A percentile compares a stretch with the other conserved stretches of the same genome.
These are phyloP conservation scores for Ptychoptera contaminata DNA, from an alignment of 2,888 invertebrate species.

Conservation along the genomic window DNA sequence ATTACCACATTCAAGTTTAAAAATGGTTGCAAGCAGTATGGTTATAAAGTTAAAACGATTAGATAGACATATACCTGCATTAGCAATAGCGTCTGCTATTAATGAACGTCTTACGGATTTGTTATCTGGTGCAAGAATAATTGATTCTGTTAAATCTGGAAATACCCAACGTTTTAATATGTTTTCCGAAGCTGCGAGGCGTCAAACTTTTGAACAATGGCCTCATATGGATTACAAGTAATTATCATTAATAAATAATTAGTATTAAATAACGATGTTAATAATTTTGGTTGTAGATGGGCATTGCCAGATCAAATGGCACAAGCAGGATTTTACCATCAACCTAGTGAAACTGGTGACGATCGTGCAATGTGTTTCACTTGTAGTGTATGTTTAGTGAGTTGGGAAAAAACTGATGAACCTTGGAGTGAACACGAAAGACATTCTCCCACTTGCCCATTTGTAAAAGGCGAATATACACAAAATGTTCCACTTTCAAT, in stretches of 20 bases:
- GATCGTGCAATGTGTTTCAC: conserved; percentile 95
- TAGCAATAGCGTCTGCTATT: conserved; percentile 79
- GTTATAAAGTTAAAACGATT: conserved; percentile 69
- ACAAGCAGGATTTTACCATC: conserved; percentile 92
- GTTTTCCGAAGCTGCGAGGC: conserved; percentile 83
- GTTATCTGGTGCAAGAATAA: conserved; percentile 33
- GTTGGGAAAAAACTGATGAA: conserved; percentile 94
- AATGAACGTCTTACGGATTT: conserved; percentile 73
- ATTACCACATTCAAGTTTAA: conserved; percentile 61
- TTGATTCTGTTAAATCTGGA: conserved; percentile 26
- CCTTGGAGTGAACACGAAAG: conserved; percentile 96
- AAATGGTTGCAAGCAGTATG: conserved; percentile 61
- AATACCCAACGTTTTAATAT: conserved; percentile 42
- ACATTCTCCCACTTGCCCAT: conserved; percentile 85
- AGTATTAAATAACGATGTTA: conserved; percentile 1
- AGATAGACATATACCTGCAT: conserved; percentile 67
- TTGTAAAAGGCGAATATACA: conserved; percentile 87
- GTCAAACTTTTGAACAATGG: conserved; percentile 86
- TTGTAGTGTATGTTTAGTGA: conserved; percentile 85
- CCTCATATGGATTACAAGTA: conserved; percentile 95
- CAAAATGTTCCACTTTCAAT: conserved; percentile 86
- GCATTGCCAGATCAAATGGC: conserved; percentile 93
- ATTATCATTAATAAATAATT: conserved; percentile 17
- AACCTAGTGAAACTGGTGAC: conserved; percentile 76
- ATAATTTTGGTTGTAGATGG: conserved; percentile 46